Conservation (phyloP, 2,888 invertebrate genomes). For the Chrysolina americana region DNA sequence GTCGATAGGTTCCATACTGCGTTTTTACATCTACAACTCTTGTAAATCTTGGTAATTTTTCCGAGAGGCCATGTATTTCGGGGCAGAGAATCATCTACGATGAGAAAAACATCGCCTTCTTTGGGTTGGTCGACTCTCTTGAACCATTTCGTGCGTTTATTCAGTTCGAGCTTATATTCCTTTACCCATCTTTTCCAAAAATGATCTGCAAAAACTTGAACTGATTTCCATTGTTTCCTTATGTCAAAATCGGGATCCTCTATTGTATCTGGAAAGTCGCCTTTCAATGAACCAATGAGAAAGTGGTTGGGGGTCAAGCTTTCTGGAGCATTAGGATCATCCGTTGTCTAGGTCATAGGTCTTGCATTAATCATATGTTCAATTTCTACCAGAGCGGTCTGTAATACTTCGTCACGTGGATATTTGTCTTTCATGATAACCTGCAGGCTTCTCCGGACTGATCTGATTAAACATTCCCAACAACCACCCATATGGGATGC, state of each 20-base stretch:
- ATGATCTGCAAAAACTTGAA: slow-evolving; percentile 13
- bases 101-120: slow-evolving; percentile 15
- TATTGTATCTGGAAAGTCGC: slow-evolving; percentile 4
- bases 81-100: not conserved
- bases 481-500: slow-evolving; percentile 31
- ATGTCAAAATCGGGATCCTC: slow-evolving; percentile 18
- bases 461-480: slow-evolving; percentile 32
- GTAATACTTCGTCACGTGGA: slow-evolving; percentile 4
- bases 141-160: slow-evolving; percentile 3
- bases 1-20: no score
- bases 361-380: not conserved
- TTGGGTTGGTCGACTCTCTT: slow-evolving; percentile 14
- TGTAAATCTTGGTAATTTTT: not conserved
- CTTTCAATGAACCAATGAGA: slow-evolving; percentile 9
- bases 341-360: not conserved
- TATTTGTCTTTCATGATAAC: slow-evolving; percentile 25
- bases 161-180: slow-evolving; percentile 8
- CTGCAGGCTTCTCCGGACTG: slow-evolving; percentile 21
- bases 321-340: slow-evolving; percentile 20
- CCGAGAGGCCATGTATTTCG: not conserved
- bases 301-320: slow-evolving; percentile 9
- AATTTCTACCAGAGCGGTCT: not conserved
- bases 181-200: slow-evolving; percentile 18
- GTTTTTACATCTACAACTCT: no score
- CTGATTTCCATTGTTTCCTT: slow-evolving; percentile 24